Evolutionary conservation across 2,113 vertebrate species (phyloP), one percentile per base, ranked within the genome.

Genomic region (Chamaea fasciata): DNA sequence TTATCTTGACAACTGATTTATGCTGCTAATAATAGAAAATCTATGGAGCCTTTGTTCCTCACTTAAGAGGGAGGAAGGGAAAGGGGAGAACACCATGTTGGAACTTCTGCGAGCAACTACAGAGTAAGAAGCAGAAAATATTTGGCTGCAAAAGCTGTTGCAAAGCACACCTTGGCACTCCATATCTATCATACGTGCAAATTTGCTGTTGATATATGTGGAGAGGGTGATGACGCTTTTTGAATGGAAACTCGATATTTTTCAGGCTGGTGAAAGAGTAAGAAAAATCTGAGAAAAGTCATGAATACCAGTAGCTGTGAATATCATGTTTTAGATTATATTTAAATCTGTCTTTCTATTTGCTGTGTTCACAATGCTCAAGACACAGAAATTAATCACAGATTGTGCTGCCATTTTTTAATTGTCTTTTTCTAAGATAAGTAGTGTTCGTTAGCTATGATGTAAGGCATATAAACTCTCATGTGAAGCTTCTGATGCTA

Each of bases 51-150:
- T 96, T 91, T 97, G 56, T 94, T 94, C 50, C 78, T 96, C 93
- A 86, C 82, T 68, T 74, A 90, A 78, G 46, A 73, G 15, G 20
- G 16, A 74, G 33, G 14, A 55, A 88, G 13, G 13, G 16, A 69
- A 55, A 62, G 35, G 37, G 41, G 42, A 96, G 76, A 97, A 91
- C 92, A 94, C 85, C 79, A 68, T 93, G 81, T 94, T 97, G 94
- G 94, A 92, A 93, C 90, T 94, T 96, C 83, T 92, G 79, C 26
- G 22, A 96, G 90, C 92, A 98, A 87, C 96, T 35, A 52, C 71
- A 92, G 95, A 96, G 65, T 73, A 96, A 83, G 95, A 96, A 93
- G 60, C 89, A 90, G 88, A 96, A 97, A 97, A 97, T 96, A 95
- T 47, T 96, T 90, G 83, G 94, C 95, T 98, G 93, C 63, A 94